phyloP scores from a whole-genome alignment of 1,140 invertebrate genomes.

The Formica exsecta region DNA sequence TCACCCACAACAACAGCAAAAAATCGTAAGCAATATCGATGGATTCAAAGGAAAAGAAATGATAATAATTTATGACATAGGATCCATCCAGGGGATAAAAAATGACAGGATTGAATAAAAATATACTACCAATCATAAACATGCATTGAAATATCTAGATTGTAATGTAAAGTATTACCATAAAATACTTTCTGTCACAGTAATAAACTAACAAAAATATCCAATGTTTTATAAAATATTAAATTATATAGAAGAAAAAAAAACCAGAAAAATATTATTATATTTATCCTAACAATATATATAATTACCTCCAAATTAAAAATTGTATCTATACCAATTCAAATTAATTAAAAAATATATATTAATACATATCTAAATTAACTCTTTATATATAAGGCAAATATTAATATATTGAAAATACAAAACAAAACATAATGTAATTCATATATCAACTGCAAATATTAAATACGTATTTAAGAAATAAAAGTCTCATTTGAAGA shows the following conservation, averaged over 20 bases:
- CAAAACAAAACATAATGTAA: neutral
- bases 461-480: slow-evolving; percentile 39
- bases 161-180: slow-evolving; percentile 49
- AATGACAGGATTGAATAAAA: slow-evolving; percentile 60
- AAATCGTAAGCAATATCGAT: slow-evolving; percentile 68
- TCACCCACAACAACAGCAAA: slow-evolving; percentile 73
- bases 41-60: slow-evolving; percentile 50
- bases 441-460: slow-evolving; percentile 19
- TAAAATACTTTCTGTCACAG: slow-evolving; percentile 48
- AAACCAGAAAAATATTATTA: neutral
- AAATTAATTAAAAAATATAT: slow-evolving; percentile 3
- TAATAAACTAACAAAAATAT: slow-evolving; percentile 76
- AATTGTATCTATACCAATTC: neutral
- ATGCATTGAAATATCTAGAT: slow-evolving; percentile 78
- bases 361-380: slow-evolving; percentile 14
- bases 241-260: slow-evolving; percentile 46
- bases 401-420: neutral
- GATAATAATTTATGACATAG: slow-evolving; percentile 23
- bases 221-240: slow-evolving; percentile 62
- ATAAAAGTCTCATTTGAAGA: slow-evolving; percentile 7
- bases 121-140: slow-evolving; percentile 80
- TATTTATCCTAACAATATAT: neutral
- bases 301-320: neutral
- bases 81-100: slow-evolving; percentile 56
- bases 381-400: neutral